A percentile compares a stretch with the other conserved stretches of the same genome.
Evolutionary conservation across 1,140 invertebrate genomes (phyloP).

Genomic region (Aphaenogaster rudis): DNA sequence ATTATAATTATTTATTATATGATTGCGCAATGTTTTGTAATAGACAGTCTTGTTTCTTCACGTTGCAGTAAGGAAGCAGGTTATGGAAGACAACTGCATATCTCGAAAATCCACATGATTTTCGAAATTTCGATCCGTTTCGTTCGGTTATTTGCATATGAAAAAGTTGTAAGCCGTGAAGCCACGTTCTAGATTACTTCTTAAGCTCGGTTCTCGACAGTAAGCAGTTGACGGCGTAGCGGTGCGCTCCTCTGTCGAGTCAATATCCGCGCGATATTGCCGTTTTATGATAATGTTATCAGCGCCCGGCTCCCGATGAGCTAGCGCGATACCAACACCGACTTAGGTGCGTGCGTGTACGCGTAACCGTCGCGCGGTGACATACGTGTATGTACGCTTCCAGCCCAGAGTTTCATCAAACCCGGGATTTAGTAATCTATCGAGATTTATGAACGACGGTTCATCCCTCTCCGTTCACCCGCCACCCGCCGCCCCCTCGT

Average conservation of each 20-base stretch:
- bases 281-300: constrained; percentile 88
- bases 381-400: constrained; percentile 72
- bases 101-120: background rate
- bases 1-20: background rate
- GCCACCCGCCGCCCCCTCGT: constrained; percentile 61
- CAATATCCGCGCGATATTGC: constrained; percentile 85
- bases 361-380: constrained; percentile 57
- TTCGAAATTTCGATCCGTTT: constrained; percentile 23
- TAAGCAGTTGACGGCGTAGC: constrained; percentile 60
- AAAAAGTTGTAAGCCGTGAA: constrained; percentile 76
- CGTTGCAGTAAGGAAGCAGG: background rate
- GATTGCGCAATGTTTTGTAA: background rate
- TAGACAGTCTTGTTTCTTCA: background rate
- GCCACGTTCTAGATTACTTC: constrained; percentile 67
- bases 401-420: constrained; percentile 84
- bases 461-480: constrained; percentile 80
- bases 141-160: constrained; percentile 81
- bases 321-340: constrained; percentile 81
- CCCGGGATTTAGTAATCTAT: constrained; percentile 87
- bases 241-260: constrained; percentile 72
- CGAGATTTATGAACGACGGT: constrained; percentile 86
- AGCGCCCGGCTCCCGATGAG: constrained; percentile 84
- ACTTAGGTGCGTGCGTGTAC: constrained; percentile 53
- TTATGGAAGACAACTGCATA: background rate
- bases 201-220: constrained; percentile 67